Evolutionary conservation across 53 echinoderm and acorn worm species (phyloP).

Genomic region (Stichopus horrens): DNA sequence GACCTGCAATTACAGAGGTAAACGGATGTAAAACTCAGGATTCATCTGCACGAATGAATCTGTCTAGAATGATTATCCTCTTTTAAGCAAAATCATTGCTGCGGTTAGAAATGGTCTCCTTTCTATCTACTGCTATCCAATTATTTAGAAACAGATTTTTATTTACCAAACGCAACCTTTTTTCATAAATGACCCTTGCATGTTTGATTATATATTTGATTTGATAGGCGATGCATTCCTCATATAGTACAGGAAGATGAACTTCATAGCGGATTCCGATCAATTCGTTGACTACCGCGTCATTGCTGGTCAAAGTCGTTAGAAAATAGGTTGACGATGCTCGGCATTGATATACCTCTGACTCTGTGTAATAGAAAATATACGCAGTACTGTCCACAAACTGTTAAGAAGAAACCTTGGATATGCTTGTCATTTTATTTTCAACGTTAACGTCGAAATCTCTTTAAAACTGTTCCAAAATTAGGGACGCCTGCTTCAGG

Average conservation of each 20-base stretch:
- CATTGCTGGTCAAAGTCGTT: slow-evolving; percentile 50
- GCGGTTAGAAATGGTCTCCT: no score
- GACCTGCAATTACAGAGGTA: slow-evolving; percentile 52
- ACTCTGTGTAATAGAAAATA: slow-evolving; percentile 61
- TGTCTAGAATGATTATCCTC: background rate
- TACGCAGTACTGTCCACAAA: slow-evolving; percentile 64
- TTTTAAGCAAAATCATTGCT: background rate
- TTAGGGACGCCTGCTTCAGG: background rate
- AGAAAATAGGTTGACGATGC: slow-evolving; percentile 8
- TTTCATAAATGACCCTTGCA: slow-evolving; percentile 33
- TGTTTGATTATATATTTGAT: no score
- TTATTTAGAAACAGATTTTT: no score
- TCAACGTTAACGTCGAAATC: slow-evolving; percentile 8
- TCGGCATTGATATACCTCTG: slow-evolving; percentile 37
- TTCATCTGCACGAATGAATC: slow-evolving; percentile 37
- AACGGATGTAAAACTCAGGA: slow-evolving; percentile 37
- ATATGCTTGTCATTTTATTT: slow-evolving; percentile 27
- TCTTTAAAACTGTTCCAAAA: background rate
- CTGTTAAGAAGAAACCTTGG: slow-evolving; percentile 59
- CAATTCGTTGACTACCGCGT: background rate
- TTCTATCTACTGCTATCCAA: no score
- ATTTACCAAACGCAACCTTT: background rate
- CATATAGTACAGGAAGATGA: slow-evolving; percentile 31
- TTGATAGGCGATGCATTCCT: slow-evolving; percentile 36
- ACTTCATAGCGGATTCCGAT: background rate